These are phyloP conservation scores for Sapajus apella DNA, from an alignment of 2,113 vertebrate species.

Conservation along the genomic window DNA sequence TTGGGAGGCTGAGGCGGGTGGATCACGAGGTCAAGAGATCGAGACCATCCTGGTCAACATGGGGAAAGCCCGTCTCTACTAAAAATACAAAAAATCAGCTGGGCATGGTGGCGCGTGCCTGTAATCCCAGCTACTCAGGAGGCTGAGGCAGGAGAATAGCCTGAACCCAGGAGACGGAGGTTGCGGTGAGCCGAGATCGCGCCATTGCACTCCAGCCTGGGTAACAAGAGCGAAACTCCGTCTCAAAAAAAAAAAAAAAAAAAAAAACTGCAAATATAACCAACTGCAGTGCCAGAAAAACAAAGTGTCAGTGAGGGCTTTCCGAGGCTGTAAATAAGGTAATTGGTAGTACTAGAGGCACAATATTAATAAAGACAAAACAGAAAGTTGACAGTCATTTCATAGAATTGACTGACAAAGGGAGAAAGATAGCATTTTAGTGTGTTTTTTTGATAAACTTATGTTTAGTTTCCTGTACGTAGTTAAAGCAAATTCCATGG, in stretches of 20 bases:
- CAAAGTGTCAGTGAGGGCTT: neutral
- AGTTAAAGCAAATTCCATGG: neutral
- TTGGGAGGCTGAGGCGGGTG: no score
- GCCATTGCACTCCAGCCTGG: no score
- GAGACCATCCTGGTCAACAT: no score
- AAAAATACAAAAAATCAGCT: no score
- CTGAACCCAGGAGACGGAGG: no score
- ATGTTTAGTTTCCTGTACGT: neutral
- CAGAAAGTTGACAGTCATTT: slow-evolving; percentile 1
- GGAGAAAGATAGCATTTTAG: neutral
- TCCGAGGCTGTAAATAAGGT: slow-evolving; percentile 6
- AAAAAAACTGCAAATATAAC: slow-evolving; percentile 4
- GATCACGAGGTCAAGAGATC: no score
- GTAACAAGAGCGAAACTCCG: no score
- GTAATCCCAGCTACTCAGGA: no score
- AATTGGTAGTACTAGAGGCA: neutral
- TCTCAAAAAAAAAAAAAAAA: neutral
- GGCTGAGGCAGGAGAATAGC: no score
- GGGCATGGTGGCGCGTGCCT: no score
- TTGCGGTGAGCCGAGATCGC: no score
- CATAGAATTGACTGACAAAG: neutral
- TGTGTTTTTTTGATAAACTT: slow-evolving; percentile 11
- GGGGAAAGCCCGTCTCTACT: no score
- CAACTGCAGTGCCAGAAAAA: neutral
- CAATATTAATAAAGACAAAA: slow-evolving; percentile 15